Evolutionary conservation across 1,140 invertebrate species (phyloP).

Genomic region (Tenebrio molitor): DNA sequence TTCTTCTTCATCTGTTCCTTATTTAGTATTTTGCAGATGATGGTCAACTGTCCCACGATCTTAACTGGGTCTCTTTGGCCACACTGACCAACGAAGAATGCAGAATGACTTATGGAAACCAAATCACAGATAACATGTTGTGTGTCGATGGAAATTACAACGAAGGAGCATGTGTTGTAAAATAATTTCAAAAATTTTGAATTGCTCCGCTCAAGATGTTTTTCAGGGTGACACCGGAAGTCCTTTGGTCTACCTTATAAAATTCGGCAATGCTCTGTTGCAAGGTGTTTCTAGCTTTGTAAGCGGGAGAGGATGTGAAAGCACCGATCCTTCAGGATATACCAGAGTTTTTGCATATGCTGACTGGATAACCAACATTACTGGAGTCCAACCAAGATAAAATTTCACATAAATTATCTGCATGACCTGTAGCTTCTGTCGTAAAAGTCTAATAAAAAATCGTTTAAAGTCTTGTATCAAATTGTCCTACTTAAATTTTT

Average conservation of each 20-base stretch:
- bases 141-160: too few relatives aligned
- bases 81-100: too few relatives aligned
- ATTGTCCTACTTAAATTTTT: too few relatives aligned
- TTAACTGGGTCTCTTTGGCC: neutral
- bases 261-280: neutral
- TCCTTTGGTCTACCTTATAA: neutral
- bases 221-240: neutral
- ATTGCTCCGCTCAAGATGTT: neutral
- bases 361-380: neutral
- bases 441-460: too few relatives aligned
- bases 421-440: too few relatives aligned
- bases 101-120: too few relatives aligned
- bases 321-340: too few relatives aligned
- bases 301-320: neutral
- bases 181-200: neutral
- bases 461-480: too few relatives aligned
- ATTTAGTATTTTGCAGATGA: neutral
- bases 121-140: too few relatives aligned
- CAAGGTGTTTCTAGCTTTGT: neutral
- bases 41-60: neutral
- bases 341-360: neutral
- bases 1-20: neutral
- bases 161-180: neutral
- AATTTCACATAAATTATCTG: too few relatives aligned
- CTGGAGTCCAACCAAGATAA: neutral